phyloP scores from a whole-genome alignment of 2,888 invertebrate species.

The Pemphredon lugubris region DNA sequence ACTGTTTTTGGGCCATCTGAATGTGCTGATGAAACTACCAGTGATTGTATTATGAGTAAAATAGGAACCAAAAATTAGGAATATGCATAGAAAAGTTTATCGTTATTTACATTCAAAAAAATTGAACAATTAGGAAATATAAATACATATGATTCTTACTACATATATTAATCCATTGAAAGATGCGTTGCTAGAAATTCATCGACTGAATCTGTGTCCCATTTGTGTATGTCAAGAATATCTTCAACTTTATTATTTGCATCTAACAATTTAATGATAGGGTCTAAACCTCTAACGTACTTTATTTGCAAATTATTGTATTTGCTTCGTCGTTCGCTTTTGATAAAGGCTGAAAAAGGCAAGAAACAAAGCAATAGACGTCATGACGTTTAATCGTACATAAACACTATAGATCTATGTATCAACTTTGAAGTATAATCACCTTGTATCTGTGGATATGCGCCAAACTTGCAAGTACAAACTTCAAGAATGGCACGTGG shows the following conservation, averaged over 20 bases:
- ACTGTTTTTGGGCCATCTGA: too few species aligned
- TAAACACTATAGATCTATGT: slow-evolving; percentile 1
- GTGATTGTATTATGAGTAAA: too few species aligned
- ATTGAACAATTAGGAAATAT: background rate
- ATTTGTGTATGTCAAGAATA: slow-evolving; percentile 97
- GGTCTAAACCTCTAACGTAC: slow-evolving; percentile 96
- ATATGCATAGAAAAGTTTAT: background rate
- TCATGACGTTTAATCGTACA: too few species aligned
- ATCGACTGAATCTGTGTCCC: slow-evolving; percentile 99
- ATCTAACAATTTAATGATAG: slow-evolving; percentile 94
- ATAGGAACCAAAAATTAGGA: background rate
- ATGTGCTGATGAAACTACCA: too few species aligned
- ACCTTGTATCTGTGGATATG: slow-evolving; percentile 98
- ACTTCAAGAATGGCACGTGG: slow-evolving; percentile 96
- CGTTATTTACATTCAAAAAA: slow-evolving; percentile 29
- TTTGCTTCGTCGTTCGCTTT: slow-evolving; percentile 93
- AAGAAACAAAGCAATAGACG: too few species aligned
- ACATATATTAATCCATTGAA: slow-evolving; percentile 50
- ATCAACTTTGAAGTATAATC: slow-evolving; percentile 24
- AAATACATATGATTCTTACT: slow-evolving; percentile 3
- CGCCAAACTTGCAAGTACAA: slow-evolving; percentile 98
- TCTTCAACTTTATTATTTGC: slow-evolving; percentile 92
- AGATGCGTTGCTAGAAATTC: slow-evolving; percentile 97
- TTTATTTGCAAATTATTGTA: slow-evolving; percentile 96
- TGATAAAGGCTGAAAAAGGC: slow-evolving; percentile 92